Percentiles rank a stretch among this genome's conserved stretches.
Conservation (phyloP, 2,888 invertebrate species). For the Nephrotoma flavescens region DNA sequence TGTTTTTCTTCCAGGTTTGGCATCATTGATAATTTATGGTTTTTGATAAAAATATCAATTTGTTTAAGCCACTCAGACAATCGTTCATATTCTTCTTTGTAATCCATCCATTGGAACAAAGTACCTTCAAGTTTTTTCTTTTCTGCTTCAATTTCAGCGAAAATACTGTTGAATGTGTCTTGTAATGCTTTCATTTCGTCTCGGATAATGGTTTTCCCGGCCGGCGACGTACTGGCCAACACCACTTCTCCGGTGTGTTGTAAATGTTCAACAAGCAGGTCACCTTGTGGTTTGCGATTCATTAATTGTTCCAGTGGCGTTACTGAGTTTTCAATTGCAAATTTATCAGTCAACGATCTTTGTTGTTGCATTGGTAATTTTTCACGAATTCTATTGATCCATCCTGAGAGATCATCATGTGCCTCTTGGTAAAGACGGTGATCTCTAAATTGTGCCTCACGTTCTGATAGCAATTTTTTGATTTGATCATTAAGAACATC, state of each 20-base stretch:
- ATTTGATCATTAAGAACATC: slow-evolving; percentile 62
- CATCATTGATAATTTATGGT: slow-evolving; percentile 70
- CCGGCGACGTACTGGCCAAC: slow-evolving; percentile 63
- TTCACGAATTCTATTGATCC: slow-evolving; percentile 77
- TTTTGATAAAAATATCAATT: slow-evolving; percentile 79
- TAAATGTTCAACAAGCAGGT: slow-evolving; percentile 70
- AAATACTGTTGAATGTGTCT: slow-evolving; percentile 70
- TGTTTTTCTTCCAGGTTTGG: slow-evolving; percentile 69
- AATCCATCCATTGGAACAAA: slow-evolving; percentile 73
- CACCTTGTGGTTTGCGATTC: slow-evolving; percentile 84
- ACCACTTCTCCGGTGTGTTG: slow-evolving; percentile 80
- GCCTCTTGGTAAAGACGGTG: slow-evolving; percentile 83
- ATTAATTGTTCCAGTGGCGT: slow-evolving; percentile 72
- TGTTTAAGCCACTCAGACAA: slow-evolving; percentile 87
- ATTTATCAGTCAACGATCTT: slow-evolving; percentile 67
- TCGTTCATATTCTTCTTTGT: slow-evolving; percentile 84
- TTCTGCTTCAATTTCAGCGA: slow-evolving; percentile 73
- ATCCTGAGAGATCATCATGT: slow-evolving; percentile 74
- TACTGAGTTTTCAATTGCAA: slow-evolving; percentile 78
- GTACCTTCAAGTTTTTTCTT: slow-evolving; percentile 71
- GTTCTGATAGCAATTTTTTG: slow-evolving; percentile 57
- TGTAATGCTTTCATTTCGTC: slow-evolving; percentile 75
- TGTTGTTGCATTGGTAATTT: slow-evolving; percentile 79
- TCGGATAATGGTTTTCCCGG: slow-evolving; percentile 64
- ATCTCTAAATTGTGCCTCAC: slow-evolving; percentile 76